Percentiles rank a stretch among this genome's conserved stretches.
Conservation (phyloP, 2,113 vertebrate species). For the Etheostoma spectabile region DNA sequence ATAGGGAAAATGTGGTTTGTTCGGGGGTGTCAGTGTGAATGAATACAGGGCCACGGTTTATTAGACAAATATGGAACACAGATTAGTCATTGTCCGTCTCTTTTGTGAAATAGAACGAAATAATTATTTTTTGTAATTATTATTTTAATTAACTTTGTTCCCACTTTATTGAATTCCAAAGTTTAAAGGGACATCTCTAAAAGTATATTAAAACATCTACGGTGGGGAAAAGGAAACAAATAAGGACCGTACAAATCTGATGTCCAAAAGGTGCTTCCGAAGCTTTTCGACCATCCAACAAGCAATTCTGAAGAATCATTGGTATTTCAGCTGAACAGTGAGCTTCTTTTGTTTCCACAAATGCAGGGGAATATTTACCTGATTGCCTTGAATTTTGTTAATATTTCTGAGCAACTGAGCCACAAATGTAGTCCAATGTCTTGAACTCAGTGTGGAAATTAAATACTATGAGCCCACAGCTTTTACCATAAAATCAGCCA, state of each 20-base stretch:
- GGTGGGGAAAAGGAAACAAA: neutral
- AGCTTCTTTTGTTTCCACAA: slow-evolving; percentile 6
- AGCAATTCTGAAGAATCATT: neutral
- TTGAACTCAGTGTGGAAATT: neutral
- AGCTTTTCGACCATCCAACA: neutral
- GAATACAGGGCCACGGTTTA: slow-evolving; percentile 8
- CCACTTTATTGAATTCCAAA: too few species aligned
- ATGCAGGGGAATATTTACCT: slow-evolving; percentile 6
- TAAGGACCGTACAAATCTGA: neutral
- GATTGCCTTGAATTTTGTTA: slow-evolving; percentile 12
- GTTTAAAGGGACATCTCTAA: too few species aligned
- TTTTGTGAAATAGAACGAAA: too few species aligned
- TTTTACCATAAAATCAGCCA: neutral
- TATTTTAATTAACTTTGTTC: too few species aligned
- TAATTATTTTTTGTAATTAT: too few species aligned
- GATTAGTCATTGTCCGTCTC: neutral
- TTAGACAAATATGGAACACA: neutral
- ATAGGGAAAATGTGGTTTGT: neutral
- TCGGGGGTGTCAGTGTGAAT: slow-evolving; percentile 4
- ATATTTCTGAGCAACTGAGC: slow-evolving; percentile 29
- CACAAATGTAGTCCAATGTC: neutral
- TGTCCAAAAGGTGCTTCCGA: neutral
- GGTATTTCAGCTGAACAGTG: neutral
- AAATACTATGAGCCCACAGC: slow-evolving; percentile 3
- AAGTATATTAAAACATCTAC: neutral